Evolutionary conservation across 1,140 invertebrate species (phyloP).

Genomic region (Microvelia longipes): DNA sequence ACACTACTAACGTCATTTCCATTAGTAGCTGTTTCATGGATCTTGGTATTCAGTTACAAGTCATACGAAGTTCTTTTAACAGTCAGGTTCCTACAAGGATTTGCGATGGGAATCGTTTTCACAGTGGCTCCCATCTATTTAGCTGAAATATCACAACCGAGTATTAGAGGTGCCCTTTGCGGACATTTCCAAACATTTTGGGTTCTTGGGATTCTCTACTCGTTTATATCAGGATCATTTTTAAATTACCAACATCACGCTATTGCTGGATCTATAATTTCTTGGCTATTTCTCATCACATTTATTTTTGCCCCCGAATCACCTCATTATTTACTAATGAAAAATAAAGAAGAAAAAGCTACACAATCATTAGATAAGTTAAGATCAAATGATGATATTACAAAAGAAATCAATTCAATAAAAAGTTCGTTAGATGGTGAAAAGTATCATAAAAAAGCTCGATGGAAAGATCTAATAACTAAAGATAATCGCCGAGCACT

Average conservation of each 20-base stretch:
- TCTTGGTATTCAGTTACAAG: slow-evolving; percentile 35
- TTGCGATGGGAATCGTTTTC: slow-evolving; percentile 55
- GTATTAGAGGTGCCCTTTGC: slow-evolving; percentile 32
- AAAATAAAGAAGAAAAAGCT: not conserved
- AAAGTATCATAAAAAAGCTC: slow-evolving; percentile 1
- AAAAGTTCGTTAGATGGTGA: not conserved
- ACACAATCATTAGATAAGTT: slow-evolving; percentile 1
- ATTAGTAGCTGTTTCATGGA: slow-evolving; percentile 47
- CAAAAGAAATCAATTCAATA: not conserved
- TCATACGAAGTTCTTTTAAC: slow-evolving; percentile 36
- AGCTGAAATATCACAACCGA: slow-evolving; percentile 49
- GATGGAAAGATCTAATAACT: slow-evolving; percentile 15
- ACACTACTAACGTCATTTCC: slow-evolving; percentile 57
- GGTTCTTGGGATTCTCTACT: slow-evolving; percentile 56
- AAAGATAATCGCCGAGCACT: slow-evolving; percentile 16
- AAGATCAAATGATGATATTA: slow-evolving; percentile 1
- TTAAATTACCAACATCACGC: slow-evolving; percentile 49
- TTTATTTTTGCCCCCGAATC: slow-evolving; percentile 1
- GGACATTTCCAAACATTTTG: slow-evolving; percentile 67
- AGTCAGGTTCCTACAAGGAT: slow-evolving; percentile 33
- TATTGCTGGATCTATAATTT: slow-evolving; percentile 42
- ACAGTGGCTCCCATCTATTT: slow-evolving; percentile 69
- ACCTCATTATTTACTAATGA: slow-evolving; percentile 5
- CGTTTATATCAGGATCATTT: slow-evolving; percentile 58
- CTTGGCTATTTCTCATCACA: slow-evolving; percentile 44